These are phyloP conservation scores for Epinotia nisella DNA, from an alignment of 2,888 invertebrate genomes.

Conservation along the genomic window DNA sequence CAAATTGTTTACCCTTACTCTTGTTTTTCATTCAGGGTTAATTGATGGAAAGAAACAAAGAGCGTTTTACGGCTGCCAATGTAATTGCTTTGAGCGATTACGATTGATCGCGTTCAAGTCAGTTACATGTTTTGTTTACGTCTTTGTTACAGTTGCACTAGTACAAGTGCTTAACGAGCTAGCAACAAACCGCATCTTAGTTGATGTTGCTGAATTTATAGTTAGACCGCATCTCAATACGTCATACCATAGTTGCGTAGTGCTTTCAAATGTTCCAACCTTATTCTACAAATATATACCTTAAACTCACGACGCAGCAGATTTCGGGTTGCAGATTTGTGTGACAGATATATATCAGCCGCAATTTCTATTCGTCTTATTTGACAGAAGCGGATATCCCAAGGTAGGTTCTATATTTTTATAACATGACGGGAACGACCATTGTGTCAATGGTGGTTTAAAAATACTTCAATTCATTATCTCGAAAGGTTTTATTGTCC, in stretches of 20 bases:
- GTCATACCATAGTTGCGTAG: not conserved
- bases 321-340: no score
- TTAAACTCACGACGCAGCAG: no score
- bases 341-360: no score
- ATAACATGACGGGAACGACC: no score
- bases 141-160: constrained; percentile 22
- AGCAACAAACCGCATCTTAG: constrained; percentile 15
- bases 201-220: not conserved
- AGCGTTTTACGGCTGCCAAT: constrained; percentile 44
- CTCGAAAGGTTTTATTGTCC: no score
- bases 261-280: not conserved
- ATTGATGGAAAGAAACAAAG: constrained; percentile 45
- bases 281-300: not conserved
- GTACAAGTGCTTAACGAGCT: constrained; percentile 10
- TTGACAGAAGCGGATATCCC: no score
- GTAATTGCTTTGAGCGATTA: constrained; percentile 43
- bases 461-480: no score
- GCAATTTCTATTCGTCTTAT: no score
- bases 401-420: no score
- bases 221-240: not conserved
- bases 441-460: no score
- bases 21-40: constrained; percentile 43
- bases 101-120: constrained; percentile 41
- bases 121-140: constrained; percentile 39
- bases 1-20: constrained; percentile 34